phyloP scores from a whole-genome alignment of 92 coral and sea anemone genomes.

The Epizoanthus stellaris region DNA sequence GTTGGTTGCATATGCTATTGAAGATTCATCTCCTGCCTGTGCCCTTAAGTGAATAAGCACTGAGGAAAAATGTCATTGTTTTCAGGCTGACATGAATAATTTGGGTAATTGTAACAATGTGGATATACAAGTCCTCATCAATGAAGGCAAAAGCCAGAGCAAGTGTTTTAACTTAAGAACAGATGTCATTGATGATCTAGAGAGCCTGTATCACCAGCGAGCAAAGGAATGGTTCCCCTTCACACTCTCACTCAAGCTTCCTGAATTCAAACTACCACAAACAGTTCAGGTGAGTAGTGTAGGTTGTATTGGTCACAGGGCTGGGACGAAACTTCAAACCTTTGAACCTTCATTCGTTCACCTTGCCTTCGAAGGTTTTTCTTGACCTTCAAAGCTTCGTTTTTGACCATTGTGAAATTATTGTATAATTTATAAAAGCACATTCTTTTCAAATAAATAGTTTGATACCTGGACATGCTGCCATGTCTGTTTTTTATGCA shows the following conservation, averaged over 20 bases:
- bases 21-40: no score
- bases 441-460: no score
- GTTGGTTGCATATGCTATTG: no score
- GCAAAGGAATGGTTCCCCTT: conserved; percentile 93
- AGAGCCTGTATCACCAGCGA: conserved; percentile 70
- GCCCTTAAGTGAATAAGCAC: no score
- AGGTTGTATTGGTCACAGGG: not conserved
- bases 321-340: not conserved
- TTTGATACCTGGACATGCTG: no score
- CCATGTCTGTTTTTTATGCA: no score
- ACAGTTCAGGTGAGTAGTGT: conserved; percentile 73
- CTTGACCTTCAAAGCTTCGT: no score
- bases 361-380: no score
- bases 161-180: conserved; percentile 31
- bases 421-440: no score
- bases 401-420: no score
- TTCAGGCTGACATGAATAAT: conserved; percentile 66
- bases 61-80: not conserved
- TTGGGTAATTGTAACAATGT: conserved; percentile 54
- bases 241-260: conserved; percentile 73
- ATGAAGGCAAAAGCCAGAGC: conserved; percentile 69
- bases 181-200: conserved; percentile 76
- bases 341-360: no score
- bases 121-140: conserved; percentile 64
- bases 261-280: conserved; percentile 71